Evolutionary conservation across 2,888 invertebrate genomes (phyloP).

Genomic region (Cyclophora punctaria): DNA sequence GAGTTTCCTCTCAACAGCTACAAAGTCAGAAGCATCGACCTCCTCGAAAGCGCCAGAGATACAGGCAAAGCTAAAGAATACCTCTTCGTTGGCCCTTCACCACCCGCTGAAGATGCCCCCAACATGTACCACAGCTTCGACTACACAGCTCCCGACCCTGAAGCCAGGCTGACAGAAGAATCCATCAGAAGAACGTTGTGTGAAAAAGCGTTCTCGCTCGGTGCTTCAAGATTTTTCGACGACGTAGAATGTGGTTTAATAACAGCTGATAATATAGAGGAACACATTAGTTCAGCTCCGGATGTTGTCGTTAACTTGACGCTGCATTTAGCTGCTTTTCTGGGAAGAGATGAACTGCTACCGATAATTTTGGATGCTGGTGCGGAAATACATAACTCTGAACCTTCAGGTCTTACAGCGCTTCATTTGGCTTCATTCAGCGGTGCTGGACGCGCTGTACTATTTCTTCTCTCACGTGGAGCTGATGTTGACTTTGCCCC

Average conservation of each 20-base stretch:
- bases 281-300: constrained; percentile 76
- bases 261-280: constrained; percentile 74
- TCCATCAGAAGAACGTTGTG: constrained; percentile 79
- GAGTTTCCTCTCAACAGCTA: constrained; percentile 73
- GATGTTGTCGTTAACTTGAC: constrained; percentile 82
- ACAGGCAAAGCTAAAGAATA: constrained; percentile 79
- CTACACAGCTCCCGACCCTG: constrained; percentile 79
- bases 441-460: constrained; percentile 81
- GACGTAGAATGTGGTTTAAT: constrained; percentile 83
- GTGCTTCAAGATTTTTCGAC: constrained; percentile 81
- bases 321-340: constrained; percentile 82
- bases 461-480: constrained; percentile 80
- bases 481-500: constrained; percentile 81
- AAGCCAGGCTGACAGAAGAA: constrained; percentile 82
- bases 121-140: constrained; percentile 86
- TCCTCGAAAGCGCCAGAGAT: constrained; percentile 78
- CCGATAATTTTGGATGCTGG: constrained; percentile 79
- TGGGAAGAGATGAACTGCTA: constrained; percentile 81
- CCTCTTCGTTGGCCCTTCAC: constrained; percentile 86
- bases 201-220: constrained; percentile 80
- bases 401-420: constrained; percentile 83
- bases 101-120: constrained; percentile 86
- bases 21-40: constrained; percentile 55
- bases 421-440: constrained; percentile 86
- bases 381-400: constrained; percentile 81